Conservation (phyloP, 2,113 vertebrate species). For the Bubo bubo region DNA sequence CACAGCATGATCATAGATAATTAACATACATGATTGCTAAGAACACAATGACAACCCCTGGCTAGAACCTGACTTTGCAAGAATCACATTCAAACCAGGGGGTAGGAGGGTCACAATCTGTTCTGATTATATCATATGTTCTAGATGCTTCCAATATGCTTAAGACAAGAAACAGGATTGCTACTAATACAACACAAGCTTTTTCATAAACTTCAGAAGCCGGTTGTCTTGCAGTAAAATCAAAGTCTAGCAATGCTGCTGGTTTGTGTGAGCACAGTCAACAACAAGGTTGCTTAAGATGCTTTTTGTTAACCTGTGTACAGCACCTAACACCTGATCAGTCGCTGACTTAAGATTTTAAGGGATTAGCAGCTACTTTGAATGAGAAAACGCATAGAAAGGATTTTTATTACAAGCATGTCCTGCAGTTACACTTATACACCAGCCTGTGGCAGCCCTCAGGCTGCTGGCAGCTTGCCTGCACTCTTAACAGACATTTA, state of each 20-base stretch:
- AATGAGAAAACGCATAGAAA: not conserved
- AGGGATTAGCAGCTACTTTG: not conserved
- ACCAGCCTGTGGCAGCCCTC: not conserved
- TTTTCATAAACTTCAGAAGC: not conserved
- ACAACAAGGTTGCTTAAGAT: not conserved
- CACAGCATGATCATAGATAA: not conserved
- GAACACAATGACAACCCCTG: not conserved
- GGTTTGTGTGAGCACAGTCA: not conserved
- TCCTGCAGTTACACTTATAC: not conserved
- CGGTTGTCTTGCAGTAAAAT: not conserved
- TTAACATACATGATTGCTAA: not conserved
- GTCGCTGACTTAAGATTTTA: not conserved
- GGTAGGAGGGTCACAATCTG: conserved; percentile 25
- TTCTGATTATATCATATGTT: conserved; percentile 31
- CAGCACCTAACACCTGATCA: not conserved
- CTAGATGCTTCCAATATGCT: not conserved
- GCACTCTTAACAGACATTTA: not conserved
- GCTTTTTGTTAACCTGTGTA: not conserved
- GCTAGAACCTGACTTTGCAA: not conserved
- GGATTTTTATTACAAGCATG: not conserved
- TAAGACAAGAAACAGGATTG: not conserved
- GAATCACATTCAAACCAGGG: not conserved
- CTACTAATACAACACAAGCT: not conserved
- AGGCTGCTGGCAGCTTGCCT: not conserved
- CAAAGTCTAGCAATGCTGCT: not conserved